Percentiles rank a stretch among this genome's conserved stretches.
Evolutionary conservation across 2,888 invertebrate genomes (phyloP).

Genomic region (Osmoderma eremita): DNA sequence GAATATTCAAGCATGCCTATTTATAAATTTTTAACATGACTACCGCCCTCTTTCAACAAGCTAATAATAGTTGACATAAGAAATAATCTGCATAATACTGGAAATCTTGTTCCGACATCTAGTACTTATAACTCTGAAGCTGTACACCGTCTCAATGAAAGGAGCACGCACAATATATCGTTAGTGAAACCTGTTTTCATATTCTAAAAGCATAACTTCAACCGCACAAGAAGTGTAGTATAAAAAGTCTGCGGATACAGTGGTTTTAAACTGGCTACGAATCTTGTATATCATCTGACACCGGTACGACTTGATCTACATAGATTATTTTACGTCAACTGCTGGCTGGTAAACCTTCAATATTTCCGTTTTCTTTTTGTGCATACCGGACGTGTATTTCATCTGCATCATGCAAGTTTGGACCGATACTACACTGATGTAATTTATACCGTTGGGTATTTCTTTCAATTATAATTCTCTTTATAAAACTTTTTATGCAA

Average conservation of each 20-base stretch:
- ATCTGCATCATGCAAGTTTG: neutral
- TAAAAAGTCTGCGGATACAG: conserved; percentile 36
- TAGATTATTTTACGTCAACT: conserved; percentile 32
- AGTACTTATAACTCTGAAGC: conserved; percentile 15
- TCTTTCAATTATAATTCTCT: no score
- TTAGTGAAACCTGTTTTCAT: conserved; percentile 24
- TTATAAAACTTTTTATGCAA: no score
- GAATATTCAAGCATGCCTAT: neutral
- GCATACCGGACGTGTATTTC: conserved; percentile 7
- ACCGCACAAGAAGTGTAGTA: conserved; percentile 21
- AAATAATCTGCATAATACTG: conserved; percentile 26
- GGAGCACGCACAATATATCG: conserved; percentile 34
- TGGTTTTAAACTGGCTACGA: conserved; percentile 40
- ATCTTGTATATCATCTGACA: conserved; percentile 2
- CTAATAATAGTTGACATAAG: conserved; percentile 22
- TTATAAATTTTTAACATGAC: neutral
- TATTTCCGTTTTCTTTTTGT: conserved; percentile 13
- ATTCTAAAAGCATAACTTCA: conserved; percentile 23
- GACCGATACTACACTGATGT: no score
- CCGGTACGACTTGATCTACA: conserved; percentile 43
- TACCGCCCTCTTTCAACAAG: conserved; percentile 2
- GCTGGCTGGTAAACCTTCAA: neutral
- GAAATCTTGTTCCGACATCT: conserved; percentile 33
- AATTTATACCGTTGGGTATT: no score
- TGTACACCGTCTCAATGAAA: conserved; percentile 23